These are phyloP conservation scores for Busseola fusca DNA, from an alignment of 2,888 invertebrate genomes.

Conservation along the genomic window DNA sequence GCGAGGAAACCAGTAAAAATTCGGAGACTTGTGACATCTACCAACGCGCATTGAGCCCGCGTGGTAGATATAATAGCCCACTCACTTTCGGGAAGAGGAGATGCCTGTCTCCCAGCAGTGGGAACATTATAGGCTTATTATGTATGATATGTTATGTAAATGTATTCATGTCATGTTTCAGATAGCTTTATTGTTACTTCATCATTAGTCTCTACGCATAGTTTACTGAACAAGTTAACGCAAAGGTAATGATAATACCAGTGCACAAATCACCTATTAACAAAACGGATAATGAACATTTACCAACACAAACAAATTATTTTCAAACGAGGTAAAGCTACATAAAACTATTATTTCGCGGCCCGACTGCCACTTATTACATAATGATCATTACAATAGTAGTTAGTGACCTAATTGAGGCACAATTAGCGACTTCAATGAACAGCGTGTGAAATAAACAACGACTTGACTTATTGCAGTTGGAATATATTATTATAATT, in stretches of 20 bases:
- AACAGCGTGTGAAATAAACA: conserved; percentile 54
- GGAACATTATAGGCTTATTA: no score
- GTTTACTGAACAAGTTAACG: background rate
- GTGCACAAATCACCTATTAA: background rate
- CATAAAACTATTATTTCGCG: conserved; percentile 30
- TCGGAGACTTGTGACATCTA: no score
- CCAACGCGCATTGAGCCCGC: no score
- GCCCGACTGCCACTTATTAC: conserved; percentile 24
- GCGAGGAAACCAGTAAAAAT: no score
- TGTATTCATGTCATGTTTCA: background rate
- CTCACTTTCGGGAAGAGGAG: no score
- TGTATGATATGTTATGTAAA: no score
- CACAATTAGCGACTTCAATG: conserved; percentile 48
- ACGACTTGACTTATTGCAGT: conserved; percentile 26
- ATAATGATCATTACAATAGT: conserved; percentile 51
- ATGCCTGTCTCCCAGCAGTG: no score
- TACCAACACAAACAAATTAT: conserved; percentile 39
- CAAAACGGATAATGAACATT: conserved; percentile 1
- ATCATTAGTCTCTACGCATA: background rate
- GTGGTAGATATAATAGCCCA: no score
- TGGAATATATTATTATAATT: conserved; percentile 31
- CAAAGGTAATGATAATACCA: background rate
- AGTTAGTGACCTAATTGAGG: conserved; percentile 53
- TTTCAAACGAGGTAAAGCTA: conserved; percentile 26
- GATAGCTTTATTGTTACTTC: background rate